phyloP scores from a whole-genome alignment of 2,888 invertebrate genomes.

The Melikaiella ostensackeni region DNA sequence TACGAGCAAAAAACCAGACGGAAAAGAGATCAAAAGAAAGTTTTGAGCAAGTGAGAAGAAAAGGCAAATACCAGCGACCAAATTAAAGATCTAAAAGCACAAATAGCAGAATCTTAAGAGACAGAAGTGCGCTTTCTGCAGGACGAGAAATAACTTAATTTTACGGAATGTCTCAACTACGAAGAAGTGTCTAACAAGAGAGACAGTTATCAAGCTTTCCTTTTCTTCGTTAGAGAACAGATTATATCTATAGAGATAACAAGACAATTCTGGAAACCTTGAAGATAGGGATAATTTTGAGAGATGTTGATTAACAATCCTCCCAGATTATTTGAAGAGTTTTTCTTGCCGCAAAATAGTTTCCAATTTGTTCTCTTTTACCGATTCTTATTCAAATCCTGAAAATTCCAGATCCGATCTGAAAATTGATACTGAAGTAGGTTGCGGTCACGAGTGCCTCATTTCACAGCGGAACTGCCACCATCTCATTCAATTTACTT shows the following conservation, averaged over 20 bases:
- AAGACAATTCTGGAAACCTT: neutral
- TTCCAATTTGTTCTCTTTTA: too few relatives aligned
- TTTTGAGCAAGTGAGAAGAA: constrained; percentile 14
- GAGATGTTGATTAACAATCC: neutral
- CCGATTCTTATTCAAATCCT: neutral
- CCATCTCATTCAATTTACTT: constrained; percentile 19
- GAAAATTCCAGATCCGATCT: neutral
- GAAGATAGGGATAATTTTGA: neutral
- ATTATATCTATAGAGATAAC: neutral
- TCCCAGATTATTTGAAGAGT: too few relatives aligned
- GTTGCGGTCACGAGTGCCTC: neutral
- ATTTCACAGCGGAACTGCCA: neutral
- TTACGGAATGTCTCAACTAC: neutral
- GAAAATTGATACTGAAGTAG: neutral
- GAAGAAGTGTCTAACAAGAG: constrained; percentile 1
- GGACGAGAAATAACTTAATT: constrained; percentile 21
- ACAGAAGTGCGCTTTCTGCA: neutral
- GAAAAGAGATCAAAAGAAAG: constrained; percentile 24
- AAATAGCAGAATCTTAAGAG: constrained; percentile 12
- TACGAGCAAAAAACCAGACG: neutral
- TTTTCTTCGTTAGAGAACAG: neutral
- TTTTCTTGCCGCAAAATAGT: too few relatives aligned
- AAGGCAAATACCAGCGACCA: constrained; percentile 16
- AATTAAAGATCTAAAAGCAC: constrained; percentile 26
- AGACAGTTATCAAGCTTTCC: neutral